Conservation (phyloP, 2,113 vertebrate species). For the Gobio gobio region DNA sequence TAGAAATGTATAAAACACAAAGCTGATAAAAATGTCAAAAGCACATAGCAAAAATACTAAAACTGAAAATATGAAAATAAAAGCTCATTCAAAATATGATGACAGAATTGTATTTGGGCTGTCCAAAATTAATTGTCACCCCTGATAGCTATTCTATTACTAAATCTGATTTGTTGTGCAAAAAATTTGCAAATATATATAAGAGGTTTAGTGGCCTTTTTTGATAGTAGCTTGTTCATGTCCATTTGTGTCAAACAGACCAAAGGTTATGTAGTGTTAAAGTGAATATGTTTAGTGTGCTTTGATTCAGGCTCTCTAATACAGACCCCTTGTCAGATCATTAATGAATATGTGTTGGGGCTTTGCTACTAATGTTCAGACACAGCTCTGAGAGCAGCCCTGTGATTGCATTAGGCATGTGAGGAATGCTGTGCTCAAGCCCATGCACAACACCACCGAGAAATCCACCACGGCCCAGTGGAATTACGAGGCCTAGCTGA, state of each 20-base stretch:
- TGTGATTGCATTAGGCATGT: constrained; percentile 67
- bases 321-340: constrained; percentile 24
- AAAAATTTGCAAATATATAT: neutral
- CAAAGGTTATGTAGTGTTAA: neutral
- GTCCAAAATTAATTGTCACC: no score
- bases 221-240: neutral
- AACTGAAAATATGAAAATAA: no score
- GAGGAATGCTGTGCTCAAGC: constrained; percentile 71
- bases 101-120: neutral
- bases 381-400: constrained; percentile 54
- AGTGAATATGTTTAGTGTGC: neutral
- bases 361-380: constrained; percentile 1
- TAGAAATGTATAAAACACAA: no score
- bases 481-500: constrained; percentile 59
- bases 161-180: no score
- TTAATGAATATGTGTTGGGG: constrained; percentile 11
- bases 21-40: no score
- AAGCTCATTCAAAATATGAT: no score
- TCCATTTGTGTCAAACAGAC: neutral
- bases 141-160: no score
- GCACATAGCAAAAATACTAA: no score
- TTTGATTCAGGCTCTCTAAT: constrained; percentile 37
- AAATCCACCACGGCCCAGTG: constrained; percentile 54
- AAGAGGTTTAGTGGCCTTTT: neutral
- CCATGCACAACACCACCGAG: constrained; percentile 59